These are phyloP conservation scores for Maccullochella peelii DNA, from an alignment of 2,113 vertebrate species.

Conservation along the genomic window DNA sequence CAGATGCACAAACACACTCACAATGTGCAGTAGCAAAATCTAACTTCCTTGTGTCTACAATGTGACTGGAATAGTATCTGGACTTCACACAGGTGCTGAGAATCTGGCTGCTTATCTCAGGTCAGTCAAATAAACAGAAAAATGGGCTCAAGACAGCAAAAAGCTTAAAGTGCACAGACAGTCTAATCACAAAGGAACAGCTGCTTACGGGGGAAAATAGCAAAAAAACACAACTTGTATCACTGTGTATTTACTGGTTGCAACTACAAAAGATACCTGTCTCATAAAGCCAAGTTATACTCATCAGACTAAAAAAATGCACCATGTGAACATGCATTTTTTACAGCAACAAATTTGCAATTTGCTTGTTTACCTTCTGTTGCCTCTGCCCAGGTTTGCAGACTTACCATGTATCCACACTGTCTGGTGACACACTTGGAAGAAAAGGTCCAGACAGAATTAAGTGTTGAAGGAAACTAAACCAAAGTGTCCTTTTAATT, in stretches of 20 bases:
- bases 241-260: not conserved
- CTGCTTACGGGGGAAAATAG: not conserved
- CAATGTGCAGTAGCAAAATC: not conserved
- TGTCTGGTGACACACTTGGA: not conserved
- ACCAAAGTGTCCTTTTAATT: not conserved
- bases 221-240: not conserved
- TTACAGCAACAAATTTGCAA: not conserved
- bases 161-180: not conserved
- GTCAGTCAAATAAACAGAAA: not conserved
- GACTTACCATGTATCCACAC: no score
- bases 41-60: not conserved
- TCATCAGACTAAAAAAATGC: no score
- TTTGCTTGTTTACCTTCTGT: not conserved
- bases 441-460: not conserved
- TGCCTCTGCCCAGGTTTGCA: not conserved
- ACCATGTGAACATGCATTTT: no score
- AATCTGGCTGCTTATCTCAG: not conserved
- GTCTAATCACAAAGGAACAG: conserved; percentile 31
- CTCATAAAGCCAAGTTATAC: not conserved
- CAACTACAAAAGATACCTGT: not conserved
- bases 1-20: conserved; percentile 7
- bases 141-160: not conserved
- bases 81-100: conserved; percentile 5
- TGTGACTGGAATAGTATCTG: not conserved
- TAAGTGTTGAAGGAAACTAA: not conserved